These are phyloP conservation scores for Drosophila pachea DNA, from an alignment of 1,140 invertebrate species.

Conservation along the genomic window DNA sequence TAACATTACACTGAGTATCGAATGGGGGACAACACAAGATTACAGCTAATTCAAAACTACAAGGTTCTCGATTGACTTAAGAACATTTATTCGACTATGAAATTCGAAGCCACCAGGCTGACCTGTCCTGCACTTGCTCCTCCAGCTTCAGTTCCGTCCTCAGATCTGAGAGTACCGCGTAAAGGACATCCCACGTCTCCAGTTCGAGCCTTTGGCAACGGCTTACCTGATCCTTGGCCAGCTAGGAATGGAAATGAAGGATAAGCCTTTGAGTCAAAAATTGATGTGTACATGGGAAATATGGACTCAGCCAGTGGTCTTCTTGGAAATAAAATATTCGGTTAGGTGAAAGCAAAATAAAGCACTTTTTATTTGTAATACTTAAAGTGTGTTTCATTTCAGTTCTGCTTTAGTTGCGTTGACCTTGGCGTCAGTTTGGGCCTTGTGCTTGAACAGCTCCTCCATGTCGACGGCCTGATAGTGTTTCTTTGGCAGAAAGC, in stretches of 20 bases:
- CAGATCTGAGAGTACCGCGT: background rate
- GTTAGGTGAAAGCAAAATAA: background rate
- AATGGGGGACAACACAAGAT: slow-evolving; percentile 1
- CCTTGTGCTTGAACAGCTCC: slow-evolving; percentile 51
- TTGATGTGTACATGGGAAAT: no score
- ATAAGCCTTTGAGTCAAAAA: background rate
- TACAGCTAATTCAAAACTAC: slow-evolving; percentile 32
- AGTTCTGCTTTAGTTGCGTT: background rate
- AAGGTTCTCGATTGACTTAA: background rate
- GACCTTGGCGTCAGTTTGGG: background rate
- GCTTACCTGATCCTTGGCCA: slow-evolving; percentile 83
- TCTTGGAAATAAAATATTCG: slow-evolving; percentile 11
- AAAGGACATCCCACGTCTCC: slow-evolving; percentile 17
- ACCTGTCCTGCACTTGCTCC: background rate
- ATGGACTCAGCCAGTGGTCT: no score
- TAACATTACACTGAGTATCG: slow-evolving; percentile 7
- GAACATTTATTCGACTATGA: slow-evolving; percentile 23
- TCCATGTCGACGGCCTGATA: slow-evolving; percentile 51
- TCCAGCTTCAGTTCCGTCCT: slow-evolving; percentile 13
- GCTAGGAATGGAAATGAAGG: slow-evolving; percentile 9
- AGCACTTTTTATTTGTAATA: background rate
- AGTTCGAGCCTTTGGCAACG: background rate
- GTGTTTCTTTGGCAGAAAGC: slow-evolving; percentile 58
- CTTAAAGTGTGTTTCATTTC: slow-evolving; percentile 15
- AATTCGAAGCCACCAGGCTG: background rate